phyloP scores from a whole-genome alignment of 2,113 vertebrate genomes.

The Speoplatyrhinus poulsoni region DNA sequence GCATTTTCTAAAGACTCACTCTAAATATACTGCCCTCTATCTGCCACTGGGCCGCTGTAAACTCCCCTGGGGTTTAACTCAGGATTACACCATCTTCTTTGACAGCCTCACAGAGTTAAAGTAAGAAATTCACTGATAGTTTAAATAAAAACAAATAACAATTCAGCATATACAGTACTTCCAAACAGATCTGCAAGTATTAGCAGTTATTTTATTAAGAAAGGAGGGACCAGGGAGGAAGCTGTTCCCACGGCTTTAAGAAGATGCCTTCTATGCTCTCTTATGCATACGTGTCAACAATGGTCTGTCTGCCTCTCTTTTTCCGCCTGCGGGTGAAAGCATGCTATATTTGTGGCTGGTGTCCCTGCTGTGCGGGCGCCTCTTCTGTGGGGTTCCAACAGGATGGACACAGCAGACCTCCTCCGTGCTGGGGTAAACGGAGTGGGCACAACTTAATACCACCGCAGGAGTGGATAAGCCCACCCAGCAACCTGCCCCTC shows the following conservation, averaged over 20 bases:
- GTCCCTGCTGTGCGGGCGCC: conserved; percentile 65
- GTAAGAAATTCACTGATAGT: conserved; percentile 54
- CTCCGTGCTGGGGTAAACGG: conserved; percentile 67
- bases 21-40: conserved; percentile 78
- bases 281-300: conserved; percentile 41
- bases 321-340: conserved; percentile 51
- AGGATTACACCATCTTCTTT: conserved; percentile 60
- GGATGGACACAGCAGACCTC: conserved; percentile 65
- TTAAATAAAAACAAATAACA: conserved; percentile 43
- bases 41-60: conserved; percentile 62
- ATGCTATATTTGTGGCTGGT: conserved; percentile 52
- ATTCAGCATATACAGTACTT: conserved; percentile 49
- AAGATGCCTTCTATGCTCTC: conserved; percentile 35
- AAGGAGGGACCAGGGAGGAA: conserved; percentile 27
- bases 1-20: conserved; percentile 71
- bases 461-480: conserved; percentile 64
- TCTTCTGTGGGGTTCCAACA: conserved; percentile 51
- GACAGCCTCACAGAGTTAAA: conserved; percentile 54
- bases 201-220: conserved; percentile 8
- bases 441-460: conserved; percentile 67
- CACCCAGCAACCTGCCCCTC: conserved; percentile 62
- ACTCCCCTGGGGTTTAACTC: conserved; percentile 46
- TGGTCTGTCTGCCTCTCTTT: conserved; percentile 39
- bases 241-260: conserved; percentile 49
- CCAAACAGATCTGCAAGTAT: conserved; percentile 30